Base-by-base conservation (phyloP, 2,113 vertebrate genomes). In the Eubucco bourcierii region DNA sequence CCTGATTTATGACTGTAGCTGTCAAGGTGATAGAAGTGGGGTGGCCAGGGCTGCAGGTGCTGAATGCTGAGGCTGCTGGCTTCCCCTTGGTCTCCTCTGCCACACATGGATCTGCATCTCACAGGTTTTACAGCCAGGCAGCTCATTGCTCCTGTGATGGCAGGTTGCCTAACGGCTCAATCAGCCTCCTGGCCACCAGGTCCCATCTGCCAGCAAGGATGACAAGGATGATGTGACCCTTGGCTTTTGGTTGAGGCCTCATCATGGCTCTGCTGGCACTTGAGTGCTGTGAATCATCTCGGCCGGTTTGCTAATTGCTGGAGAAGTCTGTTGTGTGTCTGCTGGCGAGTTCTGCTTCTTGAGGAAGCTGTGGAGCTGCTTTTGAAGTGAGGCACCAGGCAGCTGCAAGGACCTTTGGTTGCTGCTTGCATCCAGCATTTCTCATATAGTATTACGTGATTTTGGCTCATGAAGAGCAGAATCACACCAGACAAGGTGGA, bases 371-470 rank as follows among this genome's bases (percentile, higher is more conserved):
- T 6, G 60, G 75, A 78, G 47, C 65, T 59, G 80, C 60, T 10
- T 47, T 8, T 4, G 56, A 15, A 15, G 56, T 0, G n/a, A 12
- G 1, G 41, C 23, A 2, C 28, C 2, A 5, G 53, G 2, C 66
- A 27, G 66, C 66, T 37, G 65, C 77, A 4, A 27, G n/a, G 37
- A 31, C 46, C 65, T 25, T 4, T 33, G 29, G 8, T 3, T 25
- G 65, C 60, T 37, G 41, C 55, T 33, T 14, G n/a, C 55, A 33
- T 3, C 47, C 66, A 27, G 34, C 6, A 0, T 47, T 73, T 18
- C 82, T 59, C 66, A 10, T 1, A 9, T 12, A 14, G 4, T 41
- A 4, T 31, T 12, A 0, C 2, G 3, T 0, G 0, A 0, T 17
- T 74, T 34, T 46, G 37, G 24, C 39, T 39, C 28, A 7, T 3